A percentile compares a stretch with the other conserved stretches of the same genome.
These are phyloP conservation scores for Bombycilla garrulus DNA, from an alignment of 2,113 vertebrate species.

Conservation along the genomic window DNA sequence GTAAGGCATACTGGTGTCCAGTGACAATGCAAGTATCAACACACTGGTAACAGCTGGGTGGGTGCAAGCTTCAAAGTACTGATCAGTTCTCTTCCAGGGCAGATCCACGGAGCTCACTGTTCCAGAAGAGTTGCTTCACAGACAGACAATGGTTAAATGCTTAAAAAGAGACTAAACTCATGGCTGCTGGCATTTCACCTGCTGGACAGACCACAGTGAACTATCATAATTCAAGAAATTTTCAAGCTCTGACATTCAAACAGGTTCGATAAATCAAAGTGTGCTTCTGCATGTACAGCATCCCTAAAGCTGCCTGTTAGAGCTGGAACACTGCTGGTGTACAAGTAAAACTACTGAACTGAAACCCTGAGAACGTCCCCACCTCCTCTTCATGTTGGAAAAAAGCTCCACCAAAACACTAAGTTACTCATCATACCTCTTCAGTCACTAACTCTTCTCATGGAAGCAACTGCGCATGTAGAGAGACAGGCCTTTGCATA, in stretches of 20 bases:
- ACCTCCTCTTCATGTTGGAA: neutral
- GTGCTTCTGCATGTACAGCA: neutral
- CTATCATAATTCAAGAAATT: neutral
- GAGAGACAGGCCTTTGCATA: neutral
- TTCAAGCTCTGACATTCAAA: neutral
- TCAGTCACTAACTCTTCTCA: neutral
- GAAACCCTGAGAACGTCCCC: neutral
- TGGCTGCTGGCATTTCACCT: neutral
- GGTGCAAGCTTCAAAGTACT: neutral
- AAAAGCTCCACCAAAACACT: neutral
- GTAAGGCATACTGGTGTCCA: neutral
- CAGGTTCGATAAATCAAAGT: neutral
- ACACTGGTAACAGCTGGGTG: rapidly evolving
- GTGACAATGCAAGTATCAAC: neutral
- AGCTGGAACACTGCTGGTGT: neutral
- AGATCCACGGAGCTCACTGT: neutral
- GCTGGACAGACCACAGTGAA: neutral
- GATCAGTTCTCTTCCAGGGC: neutral
- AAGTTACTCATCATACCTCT: neutral
- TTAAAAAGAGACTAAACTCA: neutral
- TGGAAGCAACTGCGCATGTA: neutral
- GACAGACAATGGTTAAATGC: neutral
- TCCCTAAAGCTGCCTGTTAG: no score
- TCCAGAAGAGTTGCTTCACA: neutral
- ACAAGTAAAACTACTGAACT: neutral